Conservation (phyloP, 2,113 vertebrate species). For the Corapipo altera region DNA sequence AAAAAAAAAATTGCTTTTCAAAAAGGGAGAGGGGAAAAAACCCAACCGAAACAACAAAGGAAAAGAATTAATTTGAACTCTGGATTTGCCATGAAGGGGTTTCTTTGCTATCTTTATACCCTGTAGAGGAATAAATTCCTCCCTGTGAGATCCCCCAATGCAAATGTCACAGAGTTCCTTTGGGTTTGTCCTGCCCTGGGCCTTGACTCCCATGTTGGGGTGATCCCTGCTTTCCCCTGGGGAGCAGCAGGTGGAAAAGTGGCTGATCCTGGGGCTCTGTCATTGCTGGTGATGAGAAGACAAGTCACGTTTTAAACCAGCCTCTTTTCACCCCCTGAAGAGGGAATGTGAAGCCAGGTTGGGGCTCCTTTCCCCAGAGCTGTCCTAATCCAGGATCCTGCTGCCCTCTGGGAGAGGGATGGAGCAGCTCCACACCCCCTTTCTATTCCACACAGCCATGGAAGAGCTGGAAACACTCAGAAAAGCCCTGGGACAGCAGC, state of each 20-base stretch:
- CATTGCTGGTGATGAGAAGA: not conserved
- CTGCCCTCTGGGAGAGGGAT: not conserved
- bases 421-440: not conserved
- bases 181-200: not conserved
- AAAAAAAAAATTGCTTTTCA: not conserved
- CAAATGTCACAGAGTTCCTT: not conserved
- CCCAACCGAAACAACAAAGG: not conserved
- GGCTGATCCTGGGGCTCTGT: not conserved
- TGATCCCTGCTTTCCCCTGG: not conserved
- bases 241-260: not conserved
- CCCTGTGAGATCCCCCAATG: not conserved
- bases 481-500: not conserved
- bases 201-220: not conserved
- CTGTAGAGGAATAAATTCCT: not conserved
- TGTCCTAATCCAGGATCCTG: not conserved
- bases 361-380: not conserved
- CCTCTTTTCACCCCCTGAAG: not conserved
- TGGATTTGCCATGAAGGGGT: not conserved
- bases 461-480: not conserved
- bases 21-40: rapidly evolving
- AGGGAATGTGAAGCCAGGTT: not conserved
- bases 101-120: not conserved
- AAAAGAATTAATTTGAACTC: not conserved
- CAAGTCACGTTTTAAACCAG: not conserved
- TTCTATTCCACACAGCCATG: not conserved